Evolutionary conservation across 2,888 invertebrate genomes (phyloP), one percentile per base, ranked within the genome.

Genomic region (Ormia ochracea): DNA sequence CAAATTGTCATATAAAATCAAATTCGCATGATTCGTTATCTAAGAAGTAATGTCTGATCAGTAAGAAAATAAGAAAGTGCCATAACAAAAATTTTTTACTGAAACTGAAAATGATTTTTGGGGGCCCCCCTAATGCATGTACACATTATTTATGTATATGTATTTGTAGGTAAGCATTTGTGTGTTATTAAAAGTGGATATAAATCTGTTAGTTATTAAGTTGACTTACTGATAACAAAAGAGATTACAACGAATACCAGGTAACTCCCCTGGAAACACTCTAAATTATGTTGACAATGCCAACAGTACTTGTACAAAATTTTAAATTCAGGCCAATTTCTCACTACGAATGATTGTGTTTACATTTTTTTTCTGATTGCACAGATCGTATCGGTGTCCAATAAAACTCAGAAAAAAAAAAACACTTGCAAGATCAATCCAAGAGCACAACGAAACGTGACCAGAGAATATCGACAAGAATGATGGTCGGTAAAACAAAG

Each of bases 211-310:
- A 65, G 38, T 63, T 54, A 12, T 48, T 63, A 43, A 45, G 19
- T 68, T 36, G 31, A 33, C 36, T 76, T 52, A 45, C 45, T 56
- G 61, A 69, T 70, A 68, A 61, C 54, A 31, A 45, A 61, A 65
- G 2, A 63, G 61, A 76, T 70, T 76, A 58, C 17, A 12, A 54
- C 19, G 38, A 56, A 38, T 56, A 38, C 56, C 48, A 21, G 48
- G 56, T 69, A 38, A 33, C 17, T 66, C 58, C 21, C 23, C 31
- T 28, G 31, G 43, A 48, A 69, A 61, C 41, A 52, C 45, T 52
- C 68, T 63, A 68, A 80, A 61, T 56, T 65, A 72, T 80, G 68
- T 68, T 56, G 68, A 73, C 72, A 80, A 72, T 80, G 80, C 61
- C 76, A 80, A 68, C 52, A 65, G 14, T 19, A 31, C 21, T 36